A percentile compares a stretch with the other conserved stretches of the same genome.
Evolutionary conservation across 2,113 vertebrate genomes (phyloP).

Genomic region (Chaetodon auriga): DNA sequence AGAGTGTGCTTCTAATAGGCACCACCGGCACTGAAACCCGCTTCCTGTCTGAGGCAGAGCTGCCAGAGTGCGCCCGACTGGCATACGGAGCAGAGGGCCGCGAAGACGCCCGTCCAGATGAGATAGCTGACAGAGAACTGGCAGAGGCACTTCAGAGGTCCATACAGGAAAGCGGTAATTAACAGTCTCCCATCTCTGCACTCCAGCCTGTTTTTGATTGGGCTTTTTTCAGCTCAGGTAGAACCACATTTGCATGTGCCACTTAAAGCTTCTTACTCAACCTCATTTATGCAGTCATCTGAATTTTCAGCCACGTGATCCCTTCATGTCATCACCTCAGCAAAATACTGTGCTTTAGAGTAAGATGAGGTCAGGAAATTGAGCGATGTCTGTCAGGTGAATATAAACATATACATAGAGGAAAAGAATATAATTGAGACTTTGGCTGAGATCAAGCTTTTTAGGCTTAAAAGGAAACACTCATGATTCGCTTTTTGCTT

Average conservation of each 20-base stretch:
- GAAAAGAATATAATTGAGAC: not conserved
- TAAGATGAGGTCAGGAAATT: not conserved
- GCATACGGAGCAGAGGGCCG: slow-evolving; percentile 91
- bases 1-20: slow-evolving; percentile 93
- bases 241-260: slow-evolving; percentile 77
- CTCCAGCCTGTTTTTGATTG: slow-evolving; percentile 45
- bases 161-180: slow-evolving; percentile 94
- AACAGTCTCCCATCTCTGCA: slow-evolving; percentile 14
- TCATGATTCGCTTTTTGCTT: not conserved
- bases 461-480: slow-evolving; percentile 48
- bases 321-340: slow-evolving; percentile 63
- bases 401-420: not conserved
- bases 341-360: slow-evolving; percentile 37
- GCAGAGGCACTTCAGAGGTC: slow-evolving; percentile 97
- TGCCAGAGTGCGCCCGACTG: slow-evolving; percentile 94
- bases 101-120: slow-evolving; percentile 90
- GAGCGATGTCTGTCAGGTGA: not conserved
- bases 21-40: slow-evolving; percentile 95
- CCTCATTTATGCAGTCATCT: slow-evolving; percentile 68
- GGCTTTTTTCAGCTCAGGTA: slow-evolving; percentile 51
- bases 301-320: slow-evolving; percentile 57
- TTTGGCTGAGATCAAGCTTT: not conserved
- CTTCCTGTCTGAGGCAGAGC: slow-evolving; percentile 94
- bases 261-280: slow-evolving; percentile 74
- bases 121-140: slow-evolving; percentile 94